Evolutionary conservation across 1,140 invertebrate species (phyloP).

Genomic region (Sycobia sp.): DNA sequence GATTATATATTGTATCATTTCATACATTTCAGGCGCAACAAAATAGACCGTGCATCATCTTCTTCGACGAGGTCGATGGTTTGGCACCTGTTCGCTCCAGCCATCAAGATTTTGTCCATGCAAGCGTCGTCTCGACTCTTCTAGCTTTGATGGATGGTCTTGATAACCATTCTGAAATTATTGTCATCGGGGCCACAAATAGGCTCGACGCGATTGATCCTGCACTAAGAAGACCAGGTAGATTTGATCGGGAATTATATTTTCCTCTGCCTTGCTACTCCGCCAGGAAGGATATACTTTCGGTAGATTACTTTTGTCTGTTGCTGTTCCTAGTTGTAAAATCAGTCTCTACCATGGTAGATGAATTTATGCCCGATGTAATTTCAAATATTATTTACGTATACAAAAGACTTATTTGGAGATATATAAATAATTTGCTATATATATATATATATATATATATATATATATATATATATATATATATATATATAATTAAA

Average conservation of each 20-base stretch:
- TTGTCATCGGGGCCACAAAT: conserved; percentile 80
- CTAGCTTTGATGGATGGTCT: conserved; percentile 77
- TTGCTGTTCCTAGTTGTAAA: too few relatives aligned
- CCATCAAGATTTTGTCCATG: conserved; percentile 70
- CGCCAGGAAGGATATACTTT: conserved; percentile 61
- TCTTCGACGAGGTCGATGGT: conserved; percentile 79
- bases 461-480: too few relatives aligned
- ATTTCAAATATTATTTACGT: too few relatives aligned
- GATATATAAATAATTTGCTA: too few relatives aligned
- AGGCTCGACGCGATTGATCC: conserved; percentile 76
- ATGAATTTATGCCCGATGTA: too few relatives aligned
- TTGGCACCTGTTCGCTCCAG: conserved; percentile 70
- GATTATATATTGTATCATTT: neutral
- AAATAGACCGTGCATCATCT: conserved; percentile 75
- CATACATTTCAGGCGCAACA: conserved; percentile 64
- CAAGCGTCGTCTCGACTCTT: conserved; percentile 66
- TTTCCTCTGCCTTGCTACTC: conserved; percentile 57
- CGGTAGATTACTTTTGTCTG: too few relatives aligned
- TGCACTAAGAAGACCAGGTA: conserved; percentile 72
- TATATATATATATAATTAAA: too few relatives aligned
- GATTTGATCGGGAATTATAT: conserved; percentile 67
- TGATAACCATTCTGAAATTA: conserved; percentile 67
- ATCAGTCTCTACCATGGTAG: too few relatives aligned
- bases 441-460: too few relatives aligned
- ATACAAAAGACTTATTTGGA: too few relatives aligned